Evolutionary conservation across 2,113 vertebrate species (phyloP).

Genomic region (Anhinga anhinga): DNA sequence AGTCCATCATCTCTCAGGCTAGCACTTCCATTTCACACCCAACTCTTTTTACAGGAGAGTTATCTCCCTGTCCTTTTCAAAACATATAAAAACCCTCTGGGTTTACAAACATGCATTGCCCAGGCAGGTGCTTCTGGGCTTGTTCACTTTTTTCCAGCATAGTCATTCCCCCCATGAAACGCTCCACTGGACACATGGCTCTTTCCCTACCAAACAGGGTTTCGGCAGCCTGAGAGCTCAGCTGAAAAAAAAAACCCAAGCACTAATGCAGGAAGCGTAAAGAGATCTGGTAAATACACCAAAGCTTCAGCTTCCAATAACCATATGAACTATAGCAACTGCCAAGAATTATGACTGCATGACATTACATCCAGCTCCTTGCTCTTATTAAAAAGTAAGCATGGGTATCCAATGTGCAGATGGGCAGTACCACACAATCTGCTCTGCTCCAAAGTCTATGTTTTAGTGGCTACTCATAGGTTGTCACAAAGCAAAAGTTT

Average conservation of each 20-base stretch:
- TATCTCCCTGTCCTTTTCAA: not conserved
- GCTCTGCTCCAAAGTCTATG: not conserved
- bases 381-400: constrained; percentile 24
- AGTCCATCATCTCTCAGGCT: not conserved
- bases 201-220: not conserved
- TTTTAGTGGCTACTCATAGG: not conserved
- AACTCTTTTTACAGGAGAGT: not conserved
- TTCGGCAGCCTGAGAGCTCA: not conserved
- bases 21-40: not conserved
- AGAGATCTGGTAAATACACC: constrained; percentile 59
- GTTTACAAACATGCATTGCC: not conserved
- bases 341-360: constrained; percentile 54
- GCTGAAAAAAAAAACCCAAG: not conserved
- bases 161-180: not conserved
- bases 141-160: not conserved
- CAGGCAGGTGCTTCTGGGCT: not conserved
- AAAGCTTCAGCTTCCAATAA: constrained; percentile 59
- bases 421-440: constrained; percentile 49
- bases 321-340: constrained; percentile 44
- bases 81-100: not conserved
- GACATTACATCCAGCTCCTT: constrained; percentile 51
- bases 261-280: constrained; percentile 40
- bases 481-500: not conserved
- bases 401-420: not conserved
- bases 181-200: not conserved